Percentiles rank a stretch among this genome's conserved stretches.
These are phyloP conservation scores for Biston stratarius DNA, from an alignment of 2,888 invertebrate species.

Conservation along the genomic window DNA sequence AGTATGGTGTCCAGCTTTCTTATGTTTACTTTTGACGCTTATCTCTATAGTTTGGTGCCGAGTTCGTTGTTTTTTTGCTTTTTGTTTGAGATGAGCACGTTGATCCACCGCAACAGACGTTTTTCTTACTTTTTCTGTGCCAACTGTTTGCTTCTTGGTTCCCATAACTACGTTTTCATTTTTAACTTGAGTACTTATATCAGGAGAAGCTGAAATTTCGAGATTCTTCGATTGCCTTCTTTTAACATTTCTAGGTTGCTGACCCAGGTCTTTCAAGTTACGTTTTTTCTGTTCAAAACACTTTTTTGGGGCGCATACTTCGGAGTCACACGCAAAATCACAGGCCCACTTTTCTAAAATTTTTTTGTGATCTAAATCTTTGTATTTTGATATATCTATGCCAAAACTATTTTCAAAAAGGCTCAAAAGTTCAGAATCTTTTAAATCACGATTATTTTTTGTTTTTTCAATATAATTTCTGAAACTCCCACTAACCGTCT, in stretches of 20 bases:
- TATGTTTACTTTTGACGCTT: constrained; percentile 12
- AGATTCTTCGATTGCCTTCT: not conserved
- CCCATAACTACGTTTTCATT: constrained; percentile 14
- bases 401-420: constrained; percentile 22
- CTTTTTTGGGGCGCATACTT: constrained; percentile 54
- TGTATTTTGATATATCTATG: not conserved
- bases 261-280: constrained; percentile 4
- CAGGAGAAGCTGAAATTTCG: constrained; percentile 13
- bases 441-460: constrained; percentile 1
- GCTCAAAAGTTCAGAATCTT: constrained; percentile 6
- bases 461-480: constrained; percentile 6
- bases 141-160: constrained; percentile 15
- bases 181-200: constrained; percentile 16
- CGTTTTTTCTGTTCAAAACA: constrained; percentile 51
- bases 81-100: not conserved
- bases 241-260: not conserved
- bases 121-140: constrained; percentile 7
- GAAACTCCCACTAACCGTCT: constrained; percentile 15
- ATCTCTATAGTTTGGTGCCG: constrained; percentile 4
- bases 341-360: constrained; percentile 52
- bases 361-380: constrained; percentile 46
- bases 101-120: not conserved
- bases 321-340: constrained; percentile 50
- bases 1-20: constrained; percentile 11
- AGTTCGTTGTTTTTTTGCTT: constrained; percentile 10